phyloP scores from a whole-genome alignment of 2,888 invertebrate genomes.

The Blomia tropicalis region DNA sequence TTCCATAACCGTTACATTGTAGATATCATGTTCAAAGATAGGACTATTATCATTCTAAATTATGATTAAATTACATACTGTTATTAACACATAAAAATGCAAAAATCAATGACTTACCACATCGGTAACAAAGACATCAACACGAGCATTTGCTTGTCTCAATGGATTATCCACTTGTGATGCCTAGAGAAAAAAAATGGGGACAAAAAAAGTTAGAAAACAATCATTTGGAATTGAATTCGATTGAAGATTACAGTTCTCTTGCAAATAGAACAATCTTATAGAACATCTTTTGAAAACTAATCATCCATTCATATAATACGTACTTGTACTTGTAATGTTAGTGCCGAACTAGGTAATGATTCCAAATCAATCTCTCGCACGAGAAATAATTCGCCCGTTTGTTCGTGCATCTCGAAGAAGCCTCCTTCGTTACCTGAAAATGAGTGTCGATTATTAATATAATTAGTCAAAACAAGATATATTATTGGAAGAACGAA shows the following conservation, averaged over 20 bases:
- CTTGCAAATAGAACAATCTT: too few relatives aligned
- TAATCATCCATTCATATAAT: too few relatives aligned
- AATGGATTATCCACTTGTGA: conserved; percentile 49
- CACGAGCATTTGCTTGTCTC: conserved; percentile 54
- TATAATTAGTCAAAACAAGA: not conserved
- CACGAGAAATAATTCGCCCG: conserved; percentile 58
- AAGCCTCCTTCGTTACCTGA: conserved; percentile 53
- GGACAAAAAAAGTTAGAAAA: too few relatives aligned
- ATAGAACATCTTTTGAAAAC: too few relatives aligned
- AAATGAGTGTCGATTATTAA: not conserved
- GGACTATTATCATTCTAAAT: conserved; percentile 25
- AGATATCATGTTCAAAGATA: conserved; percentile 64
- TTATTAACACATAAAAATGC: not conserved
- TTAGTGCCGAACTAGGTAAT: conserved; percentile 32
- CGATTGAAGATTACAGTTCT: too few relatives aligned
- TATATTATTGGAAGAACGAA: too few relatives aligned
- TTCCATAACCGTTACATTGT: conserved; percentile 79
- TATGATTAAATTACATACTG: not conserved
- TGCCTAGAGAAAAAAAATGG: conserved; percentile 38
- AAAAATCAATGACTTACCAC: conserved; percentile 35
- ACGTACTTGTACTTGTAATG: conserved; percentile 42
- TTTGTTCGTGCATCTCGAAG: conserved; percentile 55
- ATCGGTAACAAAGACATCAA: conserved; percentile 57
- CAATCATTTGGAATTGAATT: too few relatives aligned
- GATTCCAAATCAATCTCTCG: conserved; percentile 64